These are phyloP conservation scores for Nesoenas mayeri DNA, from an alignment of 2,113 vertebrate species.

Conservation along the genomic window DNA sequence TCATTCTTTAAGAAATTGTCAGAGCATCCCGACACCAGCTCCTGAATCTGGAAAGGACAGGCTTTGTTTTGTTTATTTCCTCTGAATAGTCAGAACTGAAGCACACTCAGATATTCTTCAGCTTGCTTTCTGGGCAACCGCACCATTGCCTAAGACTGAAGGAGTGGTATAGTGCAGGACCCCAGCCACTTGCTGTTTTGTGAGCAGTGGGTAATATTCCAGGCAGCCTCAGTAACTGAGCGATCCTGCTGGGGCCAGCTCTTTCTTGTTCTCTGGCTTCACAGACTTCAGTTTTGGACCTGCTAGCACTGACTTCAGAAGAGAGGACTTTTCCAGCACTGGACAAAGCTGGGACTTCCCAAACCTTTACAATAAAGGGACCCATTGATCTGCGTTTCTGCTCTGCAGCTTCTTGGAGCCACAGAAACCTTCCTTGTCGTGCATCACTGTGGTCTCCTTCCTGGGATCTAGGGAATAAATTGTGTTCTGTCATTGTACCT, in stretches of 20 bases:
- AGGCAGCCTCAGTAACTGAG: background rate
- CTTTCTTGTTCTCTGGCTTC: background rate
- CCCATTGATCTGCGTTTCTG: background rate
- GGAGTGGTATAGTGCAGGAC: background rate
- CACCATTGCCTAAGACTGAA: rapidly evolving
- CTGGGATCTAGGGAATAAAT: background rate
- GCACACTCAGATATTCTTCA: background rate
- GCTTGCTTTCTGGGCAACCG: background rate
- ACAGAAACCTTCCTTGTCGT: background rate
- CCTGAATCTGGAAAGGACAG: background rate
- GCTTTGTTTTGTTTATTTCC: background rate
- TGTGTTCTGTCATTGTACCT: background rate
- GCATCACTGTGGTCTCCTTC: background rate
- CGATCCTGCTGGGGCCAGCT: background rate
- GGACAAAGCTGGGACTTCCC: background rate
- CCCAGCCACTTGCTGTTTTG: background rate
- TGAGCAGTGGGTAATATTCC: background rate
- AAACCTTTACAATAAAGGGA: background rate
- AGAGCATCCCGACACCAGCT: background rate
- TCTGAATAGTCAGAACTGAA: background rate
- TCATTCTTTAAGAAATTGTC: background rate
- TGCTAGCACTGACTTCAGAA: background rate
- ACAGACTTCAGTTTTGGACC: background rate
- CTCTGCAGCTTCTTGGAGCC: background rate
- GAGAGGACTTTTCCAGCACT: background rate